A percentile compares a stretch with the other conserved stretches of the same genome.
These are phyloP conservation scores for Heliconius himera DNA, from an alignment of 1,140 invertebrate species.

Conservation along the genomic window DNA sequence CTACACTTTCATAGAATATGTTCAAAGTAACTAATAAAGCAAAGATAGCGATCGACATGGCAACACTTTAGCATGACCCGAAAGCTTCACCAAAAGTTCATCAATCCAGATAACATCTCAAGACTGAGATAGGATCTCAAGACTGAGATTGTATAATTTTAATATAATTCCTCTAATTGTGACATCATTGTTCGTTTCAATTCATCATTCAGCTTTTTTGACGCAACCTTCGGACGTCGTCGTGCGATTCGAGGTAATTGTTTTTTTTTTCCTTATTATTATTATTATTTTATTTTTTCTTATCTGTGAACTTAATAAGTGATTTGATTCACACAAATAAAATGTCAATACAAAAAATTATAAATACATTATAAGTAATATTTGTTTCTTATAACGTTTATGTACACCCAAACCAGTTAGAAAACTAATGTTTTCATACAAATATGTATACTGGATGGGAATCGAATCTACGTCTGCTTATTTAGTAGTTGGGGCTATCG, in stretches of 20 bases:
- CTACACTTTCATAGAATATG: background rate
- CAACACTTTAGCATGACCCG: conserved; percentile 4
- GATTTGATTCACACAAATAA: conserved; percentile 1
- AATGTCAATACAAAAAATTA: conserved; percentile 5
- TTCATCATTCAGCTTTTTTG: conserved; percentile 64
- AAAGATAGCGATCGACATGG: background rate
- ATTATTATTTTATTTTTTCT: background rate
- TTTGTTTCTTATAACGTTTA: too few relatives aligned
- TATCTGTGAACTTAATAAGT: background rate
- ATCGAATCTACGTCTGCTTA: too few relatives aligned
- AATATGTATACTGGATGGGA: too few relatives aligned
- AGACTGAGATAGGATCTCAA: background rate
- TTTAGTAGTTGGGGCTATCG: too few relatives aligned
- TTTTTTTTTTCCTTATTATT: background rate
- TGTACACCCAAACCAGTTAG: too few relatives aligned
- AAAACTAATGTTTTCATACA: too few relatives aligned
- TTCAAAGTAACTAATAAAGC: background rate
- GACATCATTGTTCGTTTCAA: conserved; percentile 66
- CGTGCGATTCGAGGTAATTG: conserved; percentile 39
- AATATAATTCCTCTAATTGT: conserved; percentile 59
- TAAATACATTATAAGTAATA: background rate
- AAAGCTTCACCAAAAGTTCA: conserved; percentile 4
- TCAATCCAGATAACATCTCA: background rate
- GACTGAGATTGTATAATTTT: conserved; percentile 29
- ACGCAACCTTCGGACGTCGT: conserved; percentile 54